Evolutionary conservation across 2,888 invertebrate species (phyloP).

Genomic region (Zootermopsis nevadensis): DNA sequence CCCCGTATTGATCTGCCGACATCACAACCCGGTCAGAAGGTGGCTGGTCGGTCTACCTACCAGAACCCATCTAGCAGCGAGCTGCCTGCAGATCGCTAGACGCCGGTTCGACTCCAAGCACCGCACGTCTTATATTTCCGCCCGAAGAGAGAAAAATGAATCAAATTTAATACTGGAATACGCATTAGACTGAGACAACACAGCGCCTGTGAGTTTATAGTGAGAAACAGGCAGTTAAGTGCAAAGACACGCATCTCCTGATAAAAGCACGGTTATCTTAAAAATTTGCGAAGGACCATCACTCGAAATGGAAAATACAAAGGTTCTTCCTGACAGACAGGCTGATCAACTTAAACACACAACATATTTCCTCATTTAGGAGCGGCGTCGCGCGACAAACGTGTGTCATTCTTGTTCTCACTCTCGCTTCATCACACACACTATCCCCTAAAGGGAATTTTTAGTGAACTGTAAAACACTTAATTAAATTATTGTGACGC

Average conservation of each 20-base stretch:
- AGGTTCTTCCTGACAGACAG: too few species aligned
- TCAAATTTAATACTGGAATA: too few species aligned
- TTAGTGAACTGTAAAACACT: slow-evolving; percentile 25
- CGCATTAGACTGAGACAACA: too few species aligned
- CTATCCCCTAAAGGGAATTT: slow-evolving; percentile 10
- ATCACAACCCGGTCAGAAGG: slow-evolving; percentile 20
- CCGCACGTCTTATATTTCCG: not conserved
- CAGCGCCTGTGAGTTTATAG: too few species aligned
- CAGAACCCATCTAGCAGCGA: not conserved
- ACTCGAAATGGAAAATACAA: too few species aligned
- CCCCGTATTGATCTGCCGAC: slow-evolving; percentile 26
- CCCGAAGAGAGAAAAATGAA: too few species aligned
- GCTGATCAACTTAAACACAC: too few species aligned
- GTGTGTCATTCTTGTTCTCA: not conserved
- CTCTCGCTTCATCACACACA: not conserved
- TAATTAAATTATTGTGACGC: slow-evolving; percentile 29
- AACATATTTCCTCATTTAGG: too few species aligned
- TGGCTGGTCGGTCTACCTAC: slow-evolving; percentile 22
- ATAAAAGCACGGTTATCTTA: too few species aligned
- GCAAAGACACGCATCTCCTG: too few species aligned
- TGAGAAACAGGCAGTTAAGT: too few species aligned
- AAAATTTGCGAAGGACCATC: too few species aligned
- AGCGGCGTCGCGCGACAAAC: not conserved
- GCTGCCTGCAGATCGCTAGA: slow-evolving; percentile 5
- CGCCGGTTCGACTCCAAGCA: not conserved